Percentiles rank a stretch among this genome's conserved stretches.
phyloP scores from a whole-genome alignment of 2,888 invertebrate genomes.

The Petrolisthes manimaculis region DNA sequence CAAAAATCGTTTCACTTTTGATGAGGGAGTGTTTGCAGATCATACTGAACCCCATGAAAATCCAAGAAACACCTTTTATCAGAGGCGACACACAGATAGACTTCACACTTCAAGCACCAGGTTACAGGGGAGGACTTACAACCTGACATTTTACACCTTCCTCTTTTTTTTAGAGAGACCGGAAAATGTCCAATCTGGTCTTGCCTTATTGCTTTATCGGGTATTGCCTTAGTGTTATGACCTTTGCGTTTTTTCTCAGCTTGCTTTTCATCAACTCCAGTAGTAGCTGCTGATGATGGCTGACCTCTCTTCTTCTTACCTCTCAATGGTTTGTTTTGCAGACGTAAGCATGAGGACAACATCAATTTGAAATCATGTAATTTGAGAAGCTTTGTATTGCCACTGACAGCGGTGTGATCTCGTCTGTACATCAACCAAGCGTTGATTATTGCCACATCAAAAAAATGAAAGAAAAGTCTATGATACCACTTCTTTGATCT shows the following conservation, averaged over 20 bases:
- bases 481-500: constrained; percentile 28
- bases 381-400: constrained; percentile 6
- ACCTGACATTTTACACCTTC: constrained; percentile 23
- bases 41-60: constrained; percentile 23
- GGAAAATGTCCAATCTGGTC: constrained; percentile 32
- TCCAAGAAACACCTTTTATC: constrained; percentile 24
- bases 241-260: constrained; percentile 26
- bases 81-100: neutral
- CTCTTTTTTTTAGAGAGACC: constrained; percentile 14
- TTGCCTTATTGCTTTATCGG: constrained; percentile 23
- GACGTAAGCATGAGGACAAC: constrained; percentile 14
- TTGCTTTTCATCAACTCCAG: constrained; percentile 18
- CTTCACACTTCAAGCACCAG: constrained; percentile 27
- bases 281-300: constrained; percentile 8
- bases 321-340: constrained; percentile 26
- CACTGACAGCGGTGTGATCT: neutral
- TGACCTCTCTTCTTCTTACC: constrained; percentile 31
- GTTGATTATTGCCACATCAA: constrained; percentile 22
- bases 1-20: too few relatives aligned
- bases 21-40: constrained; percentile 23
- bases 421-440: constrained; percentile 27
- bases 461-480: constrained; percentile 23
- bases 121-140: constrained; percentile 22
- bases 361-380: constrained; percentile 26
- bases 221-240: constrained; percentile 25